Evolutionary conservation across 2,888 invertebrate species (phyloP), one percentile per base, ranked within the genome.

Genomic region (Brenthis hecate): DNA sequence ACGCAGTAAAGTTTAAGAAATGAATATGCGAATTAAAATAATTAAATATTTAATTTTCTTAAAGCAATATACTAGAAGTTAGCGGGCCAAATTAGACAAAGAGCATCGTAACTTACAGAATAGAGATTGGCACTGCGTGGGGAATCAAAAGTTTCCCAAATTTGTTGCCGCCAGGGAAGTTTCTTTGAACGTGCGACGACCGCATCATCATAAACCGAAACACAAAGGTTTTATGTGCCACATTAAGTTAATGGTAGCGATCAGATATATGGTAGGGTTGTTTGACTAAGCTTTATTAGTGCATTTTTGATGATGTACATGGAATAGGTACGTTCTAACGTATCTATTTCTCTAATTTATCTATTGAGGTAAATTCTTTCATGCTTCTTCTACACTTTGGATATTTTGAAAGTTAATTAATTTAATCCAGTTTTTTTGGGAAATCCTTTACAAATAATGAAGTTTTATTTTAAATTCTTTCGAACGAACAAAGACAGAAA

Each of bases 151-250:
- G 85, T 83, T 79, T 70, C 65, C 68, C 66, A 68, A 69, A 72
- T 76, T 75, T 75, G 73, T 76, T 75, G 64, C 62, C 67, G 16
- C 67, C 56, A 57, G 67, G 68, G 55, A 74, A 77, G 70, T 75
- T 75, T 73, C 70, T 74, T 68, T 65, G 71, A 70, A 78, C 66
- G 66, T 69, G 76, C 72, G 78, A 78, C 78, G 80, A 81, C 81
- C 81, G 81, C 79, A 78, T 82, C 79, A 84, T 84, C 86, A 86
- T 90, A 88, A 89, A 88, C 79, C 81, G 83, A 84, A 81, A 81
- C 83, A 89, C 88, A 89, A 90, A 88, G 88, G 87, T 88, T 90
- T 90, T 89, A 90, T 87, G 84, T 81, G 81, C 78, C 77, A 82
- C 86, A 90, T 89, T 90, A 89, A 84, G 78, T 83, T 87, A 88